Evolutionary conservation across 2,797 vertebrate genomes (phyloP).

Genomic region (Anguilla anguilla): DNA sequence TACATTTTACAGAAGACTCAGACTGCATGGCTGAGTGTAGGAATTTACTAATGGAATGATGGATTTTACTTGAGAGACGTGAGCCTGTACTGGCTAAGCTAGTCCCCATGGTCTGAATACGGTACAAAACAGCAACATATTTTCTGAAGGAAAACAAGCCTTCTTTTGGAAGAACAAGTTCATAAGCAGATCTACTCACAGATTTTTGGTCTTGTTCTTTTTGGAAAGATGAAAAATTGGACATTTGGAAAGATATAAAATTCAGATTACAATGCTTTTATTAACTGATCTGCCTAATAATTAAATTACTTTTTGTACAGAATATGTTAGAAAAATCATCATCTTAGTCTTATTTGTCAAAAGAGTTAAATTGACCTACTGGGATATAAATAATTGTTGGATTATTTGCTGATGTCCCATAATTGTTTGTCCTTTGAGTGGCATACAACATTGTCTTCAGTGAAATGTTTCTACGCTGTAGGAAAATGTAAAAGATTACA

Average conservation of each 20-base stretch:
- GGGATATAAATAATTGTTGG: not conserved
- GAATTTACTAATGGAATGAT: not conserved
- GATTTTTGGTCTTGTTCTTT: not conserved
- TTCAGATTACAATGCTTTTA: not conserved
- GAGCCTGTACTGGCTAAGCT: not conserved
- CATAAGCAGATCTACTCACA: not conserved
- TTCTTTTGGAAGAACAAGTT: not conserved
- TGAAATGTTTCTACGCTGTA: not conserved
- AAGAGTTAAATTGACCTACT: not conserved
- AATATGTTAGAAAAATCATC: not conserved
- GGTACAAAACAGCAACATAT: not conserved
- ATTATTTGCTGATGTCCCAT: not conserved
- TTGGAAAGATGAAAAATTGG: not conserved
- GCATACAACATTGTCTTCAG: not conserved
- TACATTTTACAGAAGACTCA: not conserved
- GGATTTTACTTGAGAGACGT: not conserved
- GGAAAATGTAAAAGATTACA: no score
- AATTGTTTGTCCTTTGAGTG: not conserved
- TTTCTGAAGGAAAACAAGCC: not conserved
- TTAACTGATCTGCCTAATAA: not conserved
- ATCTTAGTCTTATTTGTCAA: not conserved
- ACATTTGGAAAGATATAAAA: not conserved
- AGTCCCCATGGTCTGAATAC: not conserved
- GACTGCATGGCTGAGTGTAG: not conserved
- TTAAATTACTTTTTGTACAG: not conserved